Percentiles rank a stretch among this genome's conserved stretches.
These are phyloP conservation scores for Leptinotarsa texana DNA, from an alignment of 1,140 invertebrate species.

Conservation along the genomic window DNA sequence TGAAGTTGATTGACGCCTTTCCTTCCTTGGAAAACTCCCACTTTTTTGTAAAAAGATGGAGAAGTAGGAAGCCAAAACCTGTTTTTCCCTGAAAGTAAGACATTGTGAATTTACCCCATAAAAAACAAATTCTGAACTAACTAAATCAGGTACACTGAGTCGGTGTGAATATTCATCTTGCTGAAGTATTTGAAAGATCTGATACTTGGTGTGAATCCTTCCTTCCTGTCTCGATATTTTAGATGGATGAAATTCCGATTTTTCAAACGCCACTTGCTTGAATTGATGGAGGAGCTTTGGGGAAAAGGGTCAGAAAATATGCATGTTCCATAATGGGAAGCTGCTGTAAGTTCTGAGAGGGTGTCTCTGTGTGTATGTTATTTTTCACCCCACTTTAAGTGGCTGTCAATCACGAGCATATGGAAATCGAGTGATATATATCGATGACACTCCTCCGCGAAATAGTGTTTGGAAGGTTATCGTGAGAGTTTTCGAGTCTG, in stretches of 20 bases:
- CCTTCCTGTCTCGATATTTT: slow-evolving; percentile 2
- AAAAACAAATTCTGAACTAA: too few relatives aligned
- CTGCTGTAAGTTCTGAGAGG: slow-evolving; percentile 19
- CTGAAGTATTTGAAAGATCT: too few relatives aligned
- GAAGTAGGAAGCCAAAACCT: too few relatives aligned
- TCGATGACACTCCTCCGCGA: slow-evolving; percentile 17
- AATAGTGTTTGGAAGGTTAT: slow-evolving; percentile 8
- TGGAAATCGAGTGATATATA: slow-evolving; percentile 24
- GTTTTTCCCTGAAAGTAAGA: too few relatives aligned
- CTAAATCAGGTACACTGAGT: too few relatives aligned
- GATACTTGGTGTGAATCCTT: neutral
- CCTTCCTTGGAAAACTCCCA: too few relatives aligned
- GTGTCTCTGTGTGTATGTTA: slow-evolving; percentile 24
- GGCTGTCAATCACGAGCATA: slow-evolving; percentile 22
- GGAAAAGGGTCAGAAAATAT: slow-evolving; percentile 27
- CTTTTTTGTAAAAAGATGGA: too few relatives aligned
- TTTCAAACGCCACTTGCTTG: slow-evolving; percentile 9
- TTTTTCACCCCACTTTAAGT: slow-evolving; percentile 24
- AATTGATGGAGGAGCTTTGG: slow-evolving; percentile 13
- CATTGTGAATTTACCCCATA: too few relatives aligned
- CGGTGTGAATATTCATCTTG: too few relatives aligned
- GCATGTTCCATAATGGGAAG: slow-evolving; percentile 20
- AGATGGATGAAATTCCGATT: slow-evolving; percentile 12
- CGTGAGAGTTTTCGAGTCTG: neutral
- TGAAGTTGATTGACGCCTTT: too few relatives aligned